Evolutionary conservation across 2,797 vertebrate genomes (phyloP), one percentile per base, ranked within the genome.

Genomic region (Champsocephalus gunnari): DNA sequence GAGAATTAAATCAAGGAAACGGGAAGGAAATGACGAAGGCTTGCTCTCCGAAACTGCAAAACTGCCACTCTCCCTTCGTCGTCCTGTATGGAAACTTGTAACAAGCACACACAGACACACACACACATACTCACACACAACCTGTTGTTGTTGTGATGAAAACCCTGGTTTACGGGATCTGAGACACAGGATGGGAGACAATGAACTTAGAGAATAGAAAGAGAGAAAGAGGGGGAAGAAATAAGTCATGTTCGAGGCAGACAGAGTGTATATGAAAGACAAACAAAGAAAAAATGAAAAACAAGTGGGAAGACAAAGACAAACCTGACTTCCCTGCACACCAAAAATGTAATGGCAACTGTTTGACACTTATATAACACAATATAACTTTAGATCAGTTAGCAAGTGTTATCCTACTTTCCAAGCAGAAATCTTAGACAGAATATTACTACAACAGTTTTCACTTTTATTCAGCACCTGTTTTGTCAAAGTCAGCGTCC

Each of bases 1-100:
- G 85, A 89, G 90, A 94, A 92, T 90, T 87, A 92, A 95, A 92
- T 82, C 87, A 94, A 94, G 92, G 93, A 92, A 94, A 94, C 87
- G 84, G 94, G 94, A 95, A 94, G 93, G 94, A 94, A 92, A 86
- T 94, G 92, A 93, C 88, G 81, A 82, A 79, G 85, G 73, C 88
- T 80, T 90, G 84, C 64, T 83, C 88, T 90, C 85, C 87, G 71
- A 85, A 81, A 77, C 69, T 0, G 57, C 76, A 81, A 81, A 88
- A 82, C 90, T 78, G 82, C 88, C 73, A 80, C 89, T 88, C 85
- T 93, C 86, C 66, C 71, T 87, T 91, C 87, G 81, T 88, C 81
- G 71, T 89, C 75, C 79, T 81, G 74, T 75, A 74, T 80, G 91
- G 93, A 94, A 94, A 92, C 77, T 65, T 80, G 73, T 69, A 78